A percentile compares a stretch with the other conserved stretches of the same genome.
phyloP scores from a whole-genome alignment of 2,113 vertebrate species.

The Bostrychus sinensis region DNA sequence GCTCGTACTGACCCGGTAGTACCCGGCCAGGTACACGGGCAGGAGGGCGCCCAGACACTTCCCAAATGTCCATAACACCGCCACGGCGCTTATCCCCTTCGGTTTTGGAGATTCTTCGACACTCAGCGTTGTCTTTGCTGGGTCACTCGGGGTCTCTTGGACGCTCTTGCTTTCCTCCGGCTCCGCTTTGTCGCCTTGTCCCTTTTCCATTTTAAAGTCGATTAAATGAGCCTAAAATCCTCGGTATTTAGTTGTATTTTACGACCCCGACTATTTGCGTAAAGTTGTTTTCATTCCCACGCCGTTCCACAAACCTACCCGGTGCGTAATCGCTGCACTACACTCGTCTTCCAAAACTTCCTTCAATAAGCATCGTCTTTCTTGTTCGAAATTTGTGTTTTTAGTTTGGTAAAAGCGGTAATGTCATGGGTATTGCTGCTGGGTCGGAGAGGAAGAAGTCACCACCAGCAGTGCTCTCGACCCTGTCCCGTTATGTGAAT shows the following conservation, averaged over 20 bases:
- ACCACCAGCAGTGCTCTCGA: background rate
- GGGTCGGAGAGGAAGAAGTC: conserved; percentile 1
- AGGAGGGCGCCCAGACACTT: conserved; percentile 86
- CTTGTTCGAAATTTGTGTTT: background rate
- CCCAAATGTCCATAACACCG: conserved; percentile 84
- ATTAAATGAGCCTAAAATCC: background rate
- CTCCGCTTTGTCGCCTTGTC: conserved; percentile 61
- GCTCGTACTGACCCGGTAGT: conserved; percentile 86
- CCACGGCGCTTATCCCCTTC: conserved; percentile 70
- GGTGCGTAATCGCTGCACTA: background rate
- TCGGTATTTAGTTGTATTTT: background rate
- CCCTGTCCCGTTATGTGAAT: conserved; percentile 55
- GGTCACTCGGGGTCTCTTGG: conserved; percentile 16
- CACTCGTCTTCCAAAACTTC: too few relatives aligned
- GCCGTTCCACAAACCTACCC: background rate
- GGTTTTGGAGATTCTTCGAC: conserved; percentile 1
- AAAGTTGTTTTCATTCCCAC: background rate
- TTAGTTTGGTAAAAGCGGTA: background rate
- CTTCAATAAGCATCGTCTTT: background rate
- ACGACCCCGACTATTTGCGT: background rate
- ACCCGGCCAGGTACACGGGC: conserved; percentile 88
- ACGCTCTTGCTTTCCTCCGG: conserved; percentile 30
- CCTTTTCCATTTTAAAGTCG: conserved; percentile 2
- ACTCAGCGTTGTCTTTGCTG: conserved; percentile 26
- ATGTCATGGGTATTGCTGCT: background rate